These are phyloP conservation scores for Casuarius casuarius DNA, from an alignment of 2,113 vertebrate genomes.

Conservation along the genomic window DNA sequence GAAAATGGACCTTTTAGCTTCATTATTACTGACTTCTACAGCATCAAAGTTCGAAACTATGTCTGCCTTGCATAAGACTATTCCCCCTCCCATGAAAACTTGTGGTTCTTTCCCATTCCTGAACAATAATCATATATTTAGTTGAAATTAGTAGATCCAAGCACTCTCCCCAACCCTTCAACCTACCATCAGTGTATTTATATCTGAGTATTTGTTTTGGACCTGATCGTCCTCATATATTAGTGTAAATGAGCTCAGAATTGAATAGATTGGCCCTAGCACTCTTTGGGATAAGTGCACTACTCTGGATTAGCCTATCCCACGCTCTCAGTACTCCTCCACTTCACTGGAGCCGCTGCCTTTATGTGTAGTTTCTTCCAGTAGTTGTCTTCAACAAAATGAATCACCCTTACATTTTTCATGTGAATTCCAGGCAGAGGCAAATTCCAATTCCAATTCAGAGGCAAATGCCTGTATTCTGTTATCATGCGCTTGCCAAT, in stretches of 20 bases:
- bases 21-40: neutral
- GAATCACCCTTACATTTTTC: constrained; percentile 13
- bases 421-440: neutral
- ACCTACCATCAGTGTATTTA: neutral
- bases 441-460: neutral
- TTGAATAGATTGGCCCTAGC: neutral
- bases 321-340: neutral
- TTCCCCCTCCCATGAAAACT: fast-evolving
- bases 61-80: neutral
- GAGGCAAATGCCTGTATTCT: constrained; percentile 7
- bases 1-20: neutral
- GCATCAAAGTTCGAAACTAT: neutral
- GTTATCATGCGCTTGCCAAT: constrained; percentile 28
- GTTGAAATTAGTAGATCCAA: neutral
- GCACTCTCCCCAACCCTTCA: neutral
- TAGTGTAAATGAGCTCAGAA: neutral
- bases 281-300: neutral
- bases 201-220: neutral
- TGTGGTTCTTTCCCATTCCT: neutral
- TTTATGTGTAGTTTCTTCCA: neutral
- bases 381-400: neutral
- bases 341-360: neutral
- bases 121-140: neutral
- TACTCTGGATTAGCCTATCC: neutral
- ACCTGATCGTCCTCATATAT: neutral